These are phyloP conservation scores for Leucoraja erinaceus DNA, from an alignment of 2,113 vertebrate species.

Conservation along the genomic window DNA sequence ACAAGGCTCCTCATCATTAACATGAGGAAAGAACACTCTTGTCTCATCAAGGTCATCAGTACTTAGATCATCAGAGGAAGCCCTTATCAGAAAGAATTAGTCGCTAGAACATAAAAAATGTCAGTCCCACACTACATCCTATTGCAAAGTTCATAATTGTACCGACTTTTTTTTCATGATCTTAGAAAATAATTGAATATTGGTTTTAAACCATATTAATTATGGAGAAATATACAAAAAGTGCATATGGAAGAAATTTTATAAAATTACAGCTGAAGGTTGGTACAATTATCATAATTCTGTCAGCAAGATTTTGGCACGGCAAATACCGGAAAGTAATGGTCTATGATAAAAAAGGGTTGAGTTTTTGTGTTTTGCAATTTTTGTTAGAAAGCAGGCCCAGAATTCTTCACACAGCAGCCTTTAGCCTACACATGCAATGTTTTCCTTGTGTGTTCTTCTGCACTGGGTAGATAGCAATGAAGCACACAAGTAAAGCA, in stretches of 20 bases:
- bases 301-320: neutral
- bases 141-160: neutral
- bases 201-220: too few relatives aligned
- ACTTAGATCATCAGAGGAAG: neutral
- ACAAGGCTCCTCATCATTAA: neutral
- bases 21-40: neutral
- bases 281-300: neutral
- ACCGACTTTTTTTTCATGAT: neutral
- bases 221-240: neutral
- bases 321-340: neutral
- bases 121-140: neutral
- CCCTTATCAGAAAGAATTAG: neutral
- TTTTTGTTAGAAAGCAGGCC: neutral
- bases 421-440: too few relatives aligned
- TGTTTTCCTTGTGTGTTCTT: too few relatives aligned
- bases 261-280: neutral
- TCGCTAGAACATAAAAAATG: neutral
- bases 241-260: neutral
- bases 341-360: neutral
- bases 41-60: neutral
- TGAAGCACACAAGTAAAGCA: neutral
- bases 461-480: neutral
- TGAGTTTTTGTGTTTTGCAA: too few relatives aligned
- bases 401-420: neutral
- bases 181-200: neutral